Base-by-base conservation (phyloP, 2,113 vertebrate genomes). In the Kryptolebias marmoratus region DNA sequence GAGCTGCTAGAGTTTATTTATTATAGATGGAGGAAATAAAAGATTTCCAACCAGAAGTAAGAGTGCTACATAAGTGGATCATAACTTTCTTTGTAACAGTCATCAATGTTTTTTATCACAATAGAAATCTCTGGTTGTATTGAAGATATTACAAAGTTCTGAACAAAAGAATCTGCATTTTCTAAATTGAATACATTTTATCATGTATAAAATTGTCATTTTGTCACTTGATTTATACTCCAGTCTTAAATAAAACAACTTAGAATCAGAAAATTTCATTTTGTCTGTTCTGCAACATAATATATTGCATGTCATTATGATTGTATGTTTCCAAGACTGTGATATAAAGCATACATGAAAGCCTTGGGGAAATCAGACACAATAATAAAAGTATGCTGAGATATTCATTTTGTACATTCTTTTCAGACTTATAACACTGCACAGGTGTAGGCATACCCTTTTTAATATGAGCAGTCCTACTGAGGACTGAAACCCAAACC, bases 401-500 rank as follows among this genome's bases (percentile, higher is more conserved):
- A 60, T 68, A 71, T 27, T 15, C 1, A 49, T 61, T 49, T 54
- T 45, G 5, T 1, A 5, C 3, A 63, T 70, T 54, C 13, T 62
- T 68, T n/a, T 39, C 18, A 44, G 47, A 72, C 59, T n/a, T 31
- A 52, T 69, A 75, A 77, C 28, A 28, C 11, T 12, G 10, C 11
- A 50, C 30, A 44, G 57, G 54, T 73, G 28, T 30, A 18, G 28
- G 56, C 54, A 57, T 62, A 56, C 53, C 68, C 18, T 22, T 68
- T 75, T 64, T 59, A 63, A 64, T 60, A 69, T 18, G 12, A 39
- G 58, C 14, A 0, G 71, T 14, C 42, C 15, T 48, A n/a, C 28
- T 73, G 64, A 64, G 63, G 71, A 45, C 4, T 45, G 49, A 79
- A 73, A 61, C 39, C n/a, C 27, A 65, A 72, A 66, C 59, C 32